These are phyloP conservation scores for Rallus limicola DNA, from an alignment of 2,113 vertebrate genomes.

Conservation along the genomic window DNA sequence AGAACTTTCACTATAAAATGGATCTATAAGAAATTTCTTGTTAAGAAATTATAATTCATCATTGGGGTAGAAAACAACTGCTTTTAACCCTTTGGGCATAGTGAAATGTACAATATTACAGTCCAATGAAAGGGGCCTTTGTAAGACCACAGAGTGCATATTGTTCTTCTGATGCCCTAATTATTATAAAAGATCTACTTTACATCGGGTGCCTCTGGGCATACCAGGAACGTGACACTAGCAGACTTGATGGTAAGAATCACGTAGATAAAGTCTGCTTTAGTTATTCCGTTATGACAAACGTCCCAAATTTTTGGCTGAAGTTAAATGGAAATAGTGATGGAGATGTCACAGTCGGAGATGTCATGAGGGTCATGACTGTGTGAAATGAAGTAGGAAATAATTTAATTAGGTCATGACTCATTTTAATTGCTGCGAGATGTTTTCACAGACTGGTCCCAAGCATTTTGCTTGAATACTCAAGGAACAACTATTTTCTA, in stretches of 20 bases:
- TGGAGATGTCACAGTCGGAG: not conserved
- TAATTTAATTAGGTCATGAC: not conserved
- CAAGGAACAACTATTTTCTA: fast-evolving
- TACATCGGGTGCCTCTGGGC: not conserved
- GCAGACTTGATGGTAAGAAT: not conserved
- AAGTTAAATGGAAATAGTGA: not conserved
- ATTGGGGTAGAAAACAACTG: not conserved
- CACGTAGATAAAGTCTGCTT: not conserved
- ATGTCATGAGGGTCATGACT: not conserved
- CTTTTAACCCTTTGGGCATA: not conserved
- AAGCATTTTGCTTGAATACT: not conserved
- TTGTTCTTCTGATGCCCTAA: slow-evolving; percentile 3
- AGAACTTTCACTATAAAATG: not conserved
- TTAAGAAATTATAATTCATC: not conserved
- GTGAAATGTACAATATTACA: not conserved
- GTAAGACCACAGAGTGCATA: not conserved
- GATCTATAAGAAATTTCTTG: not conserved
- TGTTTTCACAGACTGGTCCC: not conserved
- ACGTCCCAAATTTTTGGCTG: not conserved
- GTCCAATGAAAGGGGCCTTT: not conserved
- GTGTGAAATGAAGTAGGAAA: not conserved
- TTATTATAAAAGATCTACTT: not conserved
- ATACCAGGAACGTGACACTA: not conserved
- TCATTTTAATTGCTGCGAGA: not conserved
- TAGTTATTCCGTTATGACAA: not conserved